Evolutionary conservation across 1,140 invertebrate genomes (phyloP), one percentile per base, ranked within the genome.

Genomic region (Colletes latitarsis): DNA sequence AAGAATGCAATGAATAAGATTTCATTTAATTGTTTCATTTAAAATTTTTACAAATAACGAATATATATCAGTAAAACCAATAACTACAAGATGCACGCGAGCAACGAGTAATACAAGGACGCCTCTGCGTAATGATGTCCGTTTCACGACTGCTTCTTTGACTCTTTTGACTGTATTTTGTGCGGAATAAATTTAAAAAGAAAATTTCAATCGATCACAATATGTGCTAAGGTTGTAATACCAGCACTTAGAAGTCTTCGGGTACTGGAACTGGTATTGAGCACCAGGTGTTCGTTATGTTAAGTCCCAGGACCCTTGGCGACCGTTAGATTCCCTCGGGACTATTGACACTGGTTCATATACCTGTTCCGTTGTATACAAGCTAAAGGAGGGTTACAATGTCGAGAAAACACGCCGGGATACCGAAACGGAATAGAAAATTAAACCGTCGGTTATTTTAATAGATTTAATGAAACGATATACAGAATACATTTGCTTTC

Each of bases 401-500:
- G 14, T 6, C 9, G 3, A 4, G 17, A 19, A 14, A 6, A 41
- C 2, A 6, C 17, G 41, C 19, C 10, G 14, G 4, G 5, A 14
- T 41, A 53, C 15, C 41, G 8, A 53, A n/a, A 5, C 14, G 3
- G 12, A 73, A 70, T 68, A 3, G 46, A 46, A 19, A 3, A 30
- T 30, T 12, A 76, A 14, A 30, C 9, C n/a, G 19, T 14, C 49
- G 17, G 60, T 88, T 77, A 72, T 88, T 84, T 87, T 87, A 82
- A 83, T 87, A 87, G 81, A 87, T 90, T 90, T 90, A 90, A 90
- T 90, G 87, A 90, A 90, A 89, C 83, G 83, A 89, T 90, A 86
- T 89, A 89, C 85, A 90, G 89, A 90, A 90, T 90, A 89, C 89
- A 90, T 88, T 90, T 87, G 87, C 85, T 89, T 82, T 86, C 81